Conservation (phyloP, 2,888 invertebrate genomes). For the Hoplodrina blanda region DNA sequence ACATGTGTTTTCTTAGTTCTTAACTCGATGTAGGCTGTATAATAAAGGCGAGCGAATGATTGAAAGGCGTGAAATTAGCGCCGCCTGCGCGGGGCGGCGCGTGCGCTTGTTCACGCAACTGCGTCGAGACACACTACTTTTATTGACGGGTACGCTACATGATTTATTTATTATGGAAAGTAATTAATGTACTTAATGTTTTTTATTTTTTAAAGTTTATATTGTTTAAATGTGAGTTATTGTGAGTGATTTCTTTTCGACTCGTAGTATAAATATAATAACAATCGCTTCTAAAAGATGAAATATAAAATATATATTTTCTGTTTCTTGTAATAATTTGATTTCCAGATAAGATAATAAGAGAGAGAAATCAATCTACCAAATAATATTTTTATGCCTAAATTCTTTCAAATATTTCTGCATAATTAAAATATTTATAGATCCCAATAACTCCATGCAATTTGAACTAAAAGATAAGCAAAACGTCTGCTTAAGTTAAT, state of each 20-base stretch:
- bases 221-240: neutral
- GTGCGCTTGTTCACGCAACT: conserved; percentile 66
- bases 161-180: conserved; percentile 41
- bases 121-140: conserved; percentile 47
- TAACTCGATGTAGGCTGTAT: conserved; percentile 31
- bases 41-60: conserved; percentile 63
- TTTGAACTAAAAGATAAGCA: neutral
- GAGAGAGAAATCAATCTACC: neutral
- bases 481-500: neutral
- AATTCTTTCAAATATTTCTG: neutral
- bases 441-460: neutral
- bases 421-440: neutral
- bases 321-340: neutral
- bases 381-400: neutral
- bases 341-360: neutral
- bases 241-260: no score
- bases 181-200: neutral
- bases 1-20: conserved; percentile 34
- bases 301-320: neutral
- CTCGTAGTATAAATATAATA: no score
- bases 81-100: conserved; percentile 73
- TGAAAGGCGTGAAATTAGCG: conserved; percentile 68
- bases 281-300: no score
- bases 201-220: neutral
- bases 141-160: conserved; percentile 38